A percentile compares a stretch with the other conserved stretches of the same genome.
These are phyloP conservation scores for Pampusana beccarii DNA, from an alignment of 2,113 vertebrate genomes.

Conservation along the genomic window DNA sequence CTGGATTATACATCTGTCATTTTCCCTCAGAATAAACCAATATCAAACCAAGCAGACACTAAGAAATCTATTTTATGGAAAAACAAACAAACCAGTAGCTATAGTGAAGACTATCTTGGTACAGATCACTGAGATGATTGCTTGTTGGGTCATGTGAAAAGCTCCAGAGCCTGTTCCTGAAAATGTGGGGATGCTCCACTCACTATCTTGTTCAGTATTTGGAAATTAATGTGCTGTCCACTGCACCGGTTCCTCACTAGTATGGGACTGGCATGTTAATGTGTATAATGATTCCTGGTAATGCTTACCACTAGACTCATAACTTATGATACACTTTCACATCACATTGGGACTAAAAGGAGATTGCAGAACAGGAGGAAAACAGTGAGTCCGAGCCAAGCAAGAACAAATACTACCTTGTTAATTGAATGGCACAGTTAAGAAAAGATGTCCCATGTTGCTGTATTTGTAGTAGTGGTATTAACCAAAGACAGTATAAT, in stretches of 20 bases:
- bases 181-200: rapidly evolving
- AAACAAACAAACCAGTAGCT: rapidly evolving
- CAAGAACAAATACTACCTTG: background rate
- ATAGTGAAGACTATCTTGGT: background rate
- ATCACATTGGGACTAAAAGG: background rate
- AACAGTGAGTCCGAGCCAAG: background rate
- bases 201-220: background rate
- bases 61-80: background rate
- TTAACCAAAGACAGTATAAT: background rate
- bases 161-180: background rate
- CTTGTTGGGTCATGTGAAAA: background rate
- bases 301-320: background rate
- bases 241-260: background rate
- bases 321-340: background rate
- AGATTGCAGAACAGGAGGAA: background rate
- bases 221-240: background rate
- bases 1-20: background rate
- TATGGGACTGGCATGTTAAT: background rate
- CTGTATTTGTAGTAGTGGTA: background rate
- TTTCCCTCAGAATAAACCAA: background rate
- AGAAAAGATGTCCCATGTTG: background rate
- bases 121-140: background rate
- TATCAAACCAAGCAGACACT: background rate
- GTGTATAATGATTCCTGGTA: background rate
- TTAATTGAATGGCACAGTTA: background rate